These are phyloP conservation scores for Eueides isabella DNA, from an alignment of 1,140 invertebrate species.

Conservation along the genomic window DNA sequence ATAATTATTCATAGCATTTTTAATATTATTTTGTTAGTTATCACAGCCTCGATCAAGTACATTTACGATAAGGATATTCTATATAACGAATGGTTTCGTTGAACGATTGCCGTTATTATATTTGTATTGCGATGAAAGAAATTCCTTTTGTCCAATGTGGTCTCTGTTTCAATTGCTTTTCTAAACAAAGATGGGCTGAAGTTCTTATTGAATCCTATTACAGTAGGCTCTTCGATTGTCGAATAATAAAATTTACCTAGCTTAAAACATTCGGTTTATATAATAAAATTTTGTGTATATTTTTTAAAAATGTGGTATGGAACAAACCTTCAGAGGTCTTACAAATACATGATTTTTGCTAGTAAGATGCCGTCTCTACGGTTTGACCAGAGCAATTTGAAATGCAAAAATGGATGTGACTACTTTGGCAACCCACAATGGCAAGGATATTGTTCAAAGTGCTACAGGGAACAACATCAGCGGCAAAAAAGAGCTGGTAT, in stretches of 20 bases:
- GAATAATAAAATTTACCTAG: conserved; percentile 50
- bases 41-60: conserved; percentile 41
- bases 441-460: conserved; percentile 98
- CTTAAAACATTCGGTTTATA: conserved; percentile 26
- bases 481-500: conserved; percentile 83
- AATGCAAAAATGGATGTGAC: conserved; percentile 97
- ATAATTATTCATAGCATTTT: conserved; percentile 9
- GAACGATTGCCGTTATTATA: conserved; percentile 61
- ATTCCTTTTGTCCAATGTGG: conserved; percentile 38
- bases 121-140: conserved; percentile 55
- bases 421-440: conserved; percentile 98
- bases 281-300: conserved; percentile 25
- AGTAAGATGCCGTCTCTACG: conserved; percentile 88
- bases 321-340: conserved; percentile 77
- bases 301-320: conserved; percentile 72
- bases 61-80: conserved; percentile 66
- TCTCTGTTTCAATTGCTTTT: conserved; percentile 40
- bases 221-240: conserved; percentile 59
- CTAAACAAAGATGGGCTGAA: conserved; percentile 62
- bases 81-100: conserved; percentile 72
- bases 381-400: conserved; percentile 92
- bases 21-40: conserved; percentile 20
- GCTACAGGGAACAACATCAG: conserved; percentile 87
- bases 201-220: conserved; percentile 45
- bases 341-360: conserved; percentile 85